A percentile compares a stretch with the other conserved stretches of the same genome.
These are phyloP conservation scores for Sycophaga agraensis DNA, from an alignment of 1,140 invertebrate genomes.

Conservation along the genomic window DNA sequence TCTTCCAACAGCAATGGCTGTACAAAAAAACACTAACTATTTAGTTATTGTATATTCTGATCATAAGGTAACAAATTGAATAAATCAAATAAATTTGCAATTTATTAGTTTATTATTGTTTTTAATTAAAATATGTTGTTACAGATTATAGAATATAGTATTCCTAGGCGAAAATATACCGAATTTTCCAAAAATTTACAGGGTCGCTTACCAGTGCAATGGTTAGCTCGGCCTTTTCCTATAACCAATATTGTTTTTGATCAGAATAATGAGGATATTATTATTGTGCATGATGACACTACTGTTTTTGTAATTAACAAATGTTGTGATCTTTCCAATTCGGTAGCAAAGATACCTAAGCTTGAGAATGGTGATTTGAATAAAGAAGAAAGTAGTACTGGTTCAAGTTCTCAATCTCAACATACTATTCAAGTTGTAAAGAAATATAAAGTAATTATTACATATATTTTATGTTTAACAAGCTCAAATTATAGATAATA, in stretches of 20 bases:
- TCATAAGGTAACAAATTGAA: conserved; percentile 62
- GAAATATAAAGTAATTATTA: conserved; percentile 55
- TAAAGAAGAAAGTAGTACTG: conserved; percentile 47
- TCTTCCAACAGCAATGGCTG: conserved; percentile 65
- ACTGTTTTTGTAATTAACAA: conserved; percentile 67
- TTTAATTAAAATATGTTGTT: conserved; percentile 7
- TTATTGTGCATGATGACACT: conserved; percentile 67
- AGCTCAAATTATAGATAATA: too few species aligned
- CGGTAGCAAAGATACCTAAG: conserved; percentile 48
- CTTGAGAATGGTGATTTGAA: conserved; percentile 45
- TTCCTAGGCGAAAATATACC: conserved; percentile 61
- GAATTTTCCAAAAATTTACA: conserved; percentile 60
- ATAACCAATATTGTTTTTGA: conserved; percentile 64
- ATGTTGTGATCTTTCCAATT: conserved; percentile 47
- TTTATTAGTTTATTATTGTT: too few species aligned
- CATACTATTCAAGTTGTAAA: conserved; percentile 51
- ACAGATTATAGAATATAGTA: conserved; percentile 71
- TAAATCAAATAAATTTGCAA: not conserved
- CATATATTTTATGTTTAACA: conserved; percentile 1
- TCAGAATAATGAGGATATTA: conserved; percentile 59
- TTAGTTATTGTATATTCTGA: conserved; percentile 72
- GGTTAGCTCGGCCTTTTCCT: conserved; percentile 54
- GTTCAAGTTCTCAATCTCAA: conserved; percentile 42
- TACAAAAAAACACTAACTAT: conserved; percentile 60
- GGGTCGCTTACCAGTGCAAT: conserved; percentile 53